A percentile compares a stretch with the other conserved stretches of the same genome.
phyloP scores from a whole-genome alignment of 2,888 invertebrate genomes.

The Boloria euphrosyne region DNA sequence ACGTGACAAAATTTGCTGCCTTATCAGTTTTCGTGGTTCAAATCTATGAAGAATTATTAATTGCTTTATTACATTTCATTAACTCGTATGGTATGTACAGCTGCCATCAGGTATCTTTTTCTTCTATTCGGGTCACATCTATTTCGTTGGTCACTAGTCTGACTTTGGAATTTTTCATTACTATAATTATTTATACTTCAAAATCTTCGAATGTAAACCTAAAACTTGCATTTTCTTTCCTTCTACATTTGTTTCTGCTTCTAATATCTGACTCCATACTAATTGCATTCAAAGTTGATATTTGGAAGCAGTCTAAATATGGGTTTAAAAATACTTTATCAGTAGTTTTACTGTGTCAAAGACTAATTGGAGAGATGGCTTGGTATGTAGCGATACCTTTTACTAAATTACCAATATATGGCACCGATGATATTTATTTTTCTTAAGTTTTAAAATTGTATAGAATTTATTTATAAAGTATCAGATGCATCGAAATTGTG shows the following conservation, averaged over 20 bases:
- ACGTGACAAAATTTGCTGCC: slow-evolving; percentile 23
- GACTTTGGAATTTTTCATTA: slow-evolving; percentile 19
- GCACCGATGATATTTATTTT: neutral
- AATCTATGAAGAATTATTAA: slow-evolving; percentile 28
- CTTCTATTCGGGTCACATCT: slow-evolving; percentile 32
- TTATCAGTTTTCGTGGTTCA: slow-evolving; percentile 26
- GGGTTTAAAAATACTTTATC: neutral
- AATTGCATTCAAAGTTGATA: slow-evolving; percentile 18
- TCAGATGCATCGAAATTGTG: too few relatives aligned
- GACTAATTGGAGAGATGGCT: slow-evolving; percentile 26
- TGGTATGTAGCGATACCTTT: slow-evolving; percentile 21
- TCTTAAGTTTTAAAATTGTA: neutral
- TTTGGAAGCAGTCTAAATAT: neutral
- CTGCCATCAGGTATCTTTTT: neutral
- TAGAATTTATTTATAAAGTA: too few relatives aligned
- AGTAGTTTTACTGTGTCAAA: slow-evolving; percentile 5
- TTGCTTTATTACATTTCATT: neutral
- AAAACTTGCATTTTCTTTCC: slow-evolving; percentile 19
- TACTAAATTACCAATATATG: slow-evolving; percentile 9
- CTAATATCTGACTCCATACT: slow-evolving; percentile 27
- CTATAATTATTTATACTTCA: slow-evolving; percentile 18
- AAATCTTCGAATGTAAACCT: slow-evolving; percentile 19
- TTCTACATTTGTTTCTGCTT: slow-evolving; percentile 30
- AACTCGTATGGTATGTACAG: neutral
- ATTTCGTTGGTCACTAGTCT: slow-evolving; percentile 30